phyloP scores from a whole-genome alignment of 2,797 vertebrate species.

The Hafferia zeledoni region DNA sequence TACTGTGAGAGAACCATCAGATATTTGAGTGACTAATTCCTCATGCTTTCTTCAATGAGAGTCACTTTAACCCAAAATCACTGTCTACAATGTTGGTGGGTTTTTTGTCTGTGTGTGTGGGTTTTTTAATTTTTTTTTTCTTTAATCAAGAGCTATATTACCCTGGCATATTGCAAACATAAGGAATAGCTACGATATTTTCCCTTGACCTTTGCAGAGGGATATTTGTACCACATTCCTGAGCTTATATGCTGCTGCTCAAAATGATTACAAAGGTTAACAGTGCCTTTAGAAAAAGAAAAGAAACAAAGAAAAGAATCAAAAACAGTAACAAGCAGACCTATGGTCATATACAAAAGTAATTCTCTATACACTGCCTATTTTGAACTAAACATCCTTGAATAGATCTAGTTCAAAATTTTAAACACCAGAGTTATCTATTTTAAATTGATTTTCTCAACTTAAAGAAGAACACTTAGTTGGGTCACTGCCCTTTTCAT shows the following conservation, averaged over 20 bases:
- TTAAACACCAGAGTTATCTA: background rate
- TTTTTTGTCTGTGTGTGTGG: too few relatives aligned
- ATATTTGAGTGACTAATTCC: background rate
- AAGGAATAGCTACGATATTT: background rate
- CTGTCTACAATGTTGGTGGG: background rate
- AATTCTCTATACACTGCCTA: background rate
- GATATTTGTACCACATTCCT: background rate
- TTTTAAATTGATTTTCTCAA: background rate
- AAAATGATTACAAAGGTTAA: background rate
- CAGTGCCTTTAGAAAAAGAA: background rate
- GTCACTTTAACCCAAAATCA: background rate
- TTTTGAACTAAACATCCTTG: background rate
- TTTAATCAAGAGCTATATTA: background rate
- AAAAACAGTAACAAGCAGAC: background rate
- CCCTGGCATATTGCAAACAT: background rate
- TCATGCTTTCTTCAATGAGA: background rate
- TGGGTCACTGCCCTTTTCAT: background rate
- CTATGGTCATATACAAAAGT: background rate
- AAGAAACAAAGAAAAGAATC: accelerated
- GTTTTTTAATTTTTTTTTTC: background rate
- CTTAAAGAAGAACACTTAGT: background rate
- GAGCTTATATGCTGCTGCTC: background rate
- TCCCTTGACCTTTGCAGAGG: background rate
- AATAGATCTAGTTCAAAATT: background rate
- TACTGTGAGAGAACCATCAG: background rate